phyloP scores from a whole-genome alignment of 1,140 invertebrate genomes.

The Brachystomella parvula region DNA sequence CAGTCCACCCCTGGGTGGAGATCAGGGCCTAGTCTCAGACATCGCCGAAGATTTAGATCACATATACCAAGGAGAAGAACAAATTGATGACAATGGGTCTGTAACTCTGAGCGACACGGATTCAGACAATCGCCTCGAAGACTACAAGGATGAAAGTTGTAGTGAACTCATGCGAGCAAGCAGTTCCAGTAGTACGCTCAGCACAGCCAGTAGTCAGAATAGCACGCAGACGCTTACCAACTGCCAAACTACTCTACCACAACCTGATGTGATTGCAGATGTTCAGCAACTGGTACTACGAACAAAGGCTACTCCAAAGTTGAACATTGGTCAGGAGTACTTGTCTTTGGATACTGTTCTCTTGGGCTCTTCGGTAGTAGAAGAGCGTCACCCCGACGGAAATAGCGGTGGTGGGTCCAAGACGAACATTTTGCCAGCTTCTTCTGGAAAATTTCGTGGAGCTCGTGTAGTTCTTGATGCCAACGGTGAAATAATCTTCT shows the following conservation, averaged over 20 bases:
- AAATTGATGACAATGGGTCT: conserved; percentile 17
- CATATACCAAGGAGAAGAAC: not conserved
- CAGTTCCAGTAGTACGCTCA: conserved; percentile 22
- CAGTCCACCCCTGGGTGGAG: conserved; percentile 34
- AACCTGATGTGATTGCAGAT: conserved; percentile 37
- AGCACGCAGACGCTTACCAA: conserved; percentile 28
- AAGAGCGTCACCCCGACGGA: conserved; percentile 27
- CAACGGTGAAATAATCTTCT: conserved; percentile 80
- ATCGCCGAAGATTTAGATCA: not conserved
- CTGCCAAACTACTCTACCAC: conserved; percentile 21
- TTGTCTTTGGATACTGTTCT: conserved; percentile 35
- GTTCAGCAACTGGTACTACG: conserved; percentile 33
- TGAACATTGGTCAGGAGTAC: conserved; percentile 29
- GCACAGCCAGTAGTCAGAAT: conserved; percentile 18
- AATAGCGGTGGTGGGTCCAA: conserved; percentile 22
- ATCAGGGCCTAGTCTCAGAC: conserved; percentile 3
- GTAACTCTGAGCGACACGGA: conserved; percentile 35
- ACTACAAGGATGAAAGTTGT: not conserved
- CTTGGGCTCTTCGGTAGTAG: conserved; percentile 28
- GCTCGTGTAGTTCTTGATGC: conserved; percentile 76
- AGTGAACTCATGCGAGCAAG: not conserved
- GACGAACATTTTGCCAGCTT: conserved; percentile 7
- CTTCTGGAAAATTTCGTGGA: conserved; percentile 43
- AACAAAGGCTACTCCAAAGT: conserved; percentile 25
- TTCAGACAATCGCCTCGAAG: conserved; percentile 19